Evolutionary conservation across 2,888 invertebrate genomes (phyloP), one percentile per base, ranked within the genome.

Genomic region (Cerastis rubricosa): DNA sequence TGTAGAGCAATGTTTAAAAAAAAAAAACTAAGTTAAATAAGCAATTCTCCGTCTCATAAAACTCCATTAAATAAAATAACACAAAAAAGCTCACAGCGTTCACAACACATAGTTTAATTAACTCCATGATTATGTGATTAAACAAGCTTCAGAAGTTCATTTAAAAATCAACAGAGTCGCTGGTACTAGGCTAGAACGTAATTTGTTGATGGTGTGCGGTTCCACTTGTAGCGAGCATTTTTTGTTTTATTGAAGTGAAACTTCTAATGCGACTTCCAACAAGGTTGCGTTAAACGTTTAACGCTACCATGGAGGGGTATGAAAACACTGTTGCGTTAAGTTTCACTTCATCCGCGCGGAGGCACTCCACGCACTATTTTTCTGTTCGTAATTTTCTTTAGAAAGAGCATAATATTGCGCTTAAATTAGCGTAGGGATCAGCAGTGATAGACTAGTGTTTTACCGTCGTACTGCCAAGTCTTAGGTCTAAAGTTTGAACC

Each of bases 101-200:
- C n/a, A 74, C 40, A 71, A 61, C 71, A 71, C 59, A 75, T 51
- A 71, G 57, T 51, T 68, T 82, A 83, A 87, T 86, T 85, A 84
- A 87, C 80, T 83, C 71, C 43, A 71, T 83, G 71, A 89, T 87
- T 86, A 90, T 88, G 86, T 91, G 90, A 90, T 90, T 89, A 76
- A 57, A 68, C 40, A 61, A 79, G 85, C 86, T 77, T 84, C 84
- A 86, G 81, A 90, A 93, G 89, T 91, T 89, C 89, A 93, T 94
- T 94, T 91, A 92, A 94, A 94, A 94, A 94, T 93, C 91, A 93
- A 90, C 93, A 88, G 76, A 83, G 59, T 29, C 49, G 84, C 82
- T 14, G 19, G 76, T 78, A 35, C 35, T 35, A 1, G 2, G 35
- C 35, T 35, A 59, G 78, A 84, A 87, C 86, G 81, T 78, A 84